Conservation (phyloP, 2,797 vertebrate species). For the Taenioides sp. region DNA sequence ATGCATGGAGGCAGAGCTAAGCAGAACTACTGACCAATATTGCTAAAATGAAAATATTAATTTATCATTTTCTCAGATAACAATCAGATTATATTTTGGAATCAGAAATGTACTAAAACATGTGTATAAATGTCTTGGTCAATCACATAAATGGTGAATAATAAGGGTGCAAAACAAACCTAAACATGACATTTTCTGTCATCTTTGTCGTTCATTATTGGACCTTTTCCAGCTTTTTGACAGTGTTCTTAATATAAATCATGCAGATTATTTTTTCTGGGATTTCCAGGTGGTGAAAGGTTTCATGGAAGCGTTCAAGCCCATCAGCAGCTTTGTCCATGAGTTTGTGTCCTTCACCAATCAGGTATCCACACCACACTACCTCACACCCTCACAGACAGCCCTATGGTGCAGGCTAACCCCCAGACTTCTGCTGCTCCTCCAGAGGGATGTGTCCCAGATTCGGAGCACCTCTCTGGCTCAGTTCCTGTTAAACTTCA, state of each 20-base stretch:
- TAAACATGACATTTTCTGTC: too few relatives aligned
- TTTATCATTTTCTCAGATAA: too few relatives aligned
- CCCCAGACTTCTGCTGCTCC: conserved; percentile 6
- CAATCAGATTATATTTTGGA: too few relatives aligned
- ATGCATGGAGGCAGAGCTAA: too few relatives aligned
- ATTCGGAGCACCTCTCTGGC: conserved; percentile 67
- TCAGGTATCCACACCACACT: conserved; percentile 50
- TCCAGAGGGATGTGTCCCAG: conserved; percentile 62
- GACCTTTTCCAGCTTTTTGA: too few relatives aligned
- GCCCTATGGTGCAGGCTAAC: not conserved
- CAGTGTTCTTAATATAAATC: not conserved
- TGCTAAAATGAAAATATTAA: too few relatives aligned
- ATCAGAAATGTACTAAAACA: too few relatives aligned
- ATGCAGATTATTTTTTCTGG: not conserved
- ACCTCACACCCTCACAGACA: not conserved
- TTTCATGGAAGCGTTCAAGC: conserved; percentile 62
- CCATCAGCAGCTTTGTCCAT: conserved; percentile 69
- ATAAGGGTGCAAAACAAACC: too few relatives aligned
- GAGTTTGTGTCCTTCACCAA: conserved; percentile 73
- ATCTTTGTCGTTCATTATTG: too few relatives aligned
- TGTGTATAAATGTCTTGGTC: too few relatives aligned
- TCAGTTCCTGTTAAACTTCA: conserved; percentile 77
- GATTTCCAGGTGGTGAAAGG: conserved; percentile 60
- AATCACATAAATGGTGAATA: too few relatives aligned
- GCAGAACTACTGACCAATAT: too few relatives aligned